phyloP scores from a whole-genome alignment of 2,888 invertebrate species.

The Pristionchus fissidentatus region DNA sequence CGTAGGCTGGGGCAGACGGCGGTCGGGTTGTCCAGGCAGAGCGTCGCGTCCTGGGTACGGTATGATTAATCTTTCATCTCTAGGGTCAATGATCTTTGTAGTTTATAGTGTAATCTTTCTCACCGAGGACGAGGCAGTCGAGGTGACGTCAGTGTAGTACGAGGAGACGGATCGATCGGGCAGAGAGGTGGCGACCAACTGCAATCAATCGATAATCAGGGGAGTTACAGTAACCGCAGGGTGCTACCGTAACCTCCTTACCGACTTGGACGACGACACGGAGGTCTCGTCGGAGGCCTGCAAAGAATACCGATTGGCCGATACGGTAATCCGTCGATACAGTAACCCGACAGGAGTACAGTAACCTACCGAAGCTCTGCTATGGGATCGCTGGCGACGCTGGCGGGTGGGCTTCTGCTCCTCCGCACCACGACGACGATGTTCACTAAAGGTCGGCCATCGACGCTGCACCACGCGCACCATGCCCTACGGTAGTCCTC shows the following conservation, averaged over 20 bases:
- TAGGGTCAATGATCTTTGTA: not conserved
- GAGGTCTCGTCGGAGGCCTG: not conserved
- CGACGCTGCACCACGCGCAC: not conserved
- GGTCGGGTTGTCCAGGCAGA: not conserved
- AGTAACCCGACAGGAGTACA: not conserved
- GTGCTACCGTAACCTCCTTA: slow-evolving; percentile 3
- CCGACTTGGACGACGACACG: slow-evolving; percentile 17
- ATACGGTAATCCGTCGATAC: too few relatives aligned
- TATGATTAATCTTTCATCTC: not conserved
- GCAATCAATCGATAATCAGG: not conserved
- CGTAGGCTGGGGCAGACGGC: not conserved
- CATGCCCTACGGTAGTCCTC: not conserved
- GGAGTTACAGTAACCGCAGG: too few relatives aligned
- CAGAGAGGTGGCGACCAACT: not conserved
- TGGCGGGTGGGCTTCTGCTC: not conserved
- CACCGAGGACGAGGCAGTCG: not conserved
- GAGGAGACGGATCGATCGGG: too few relatives aligned
- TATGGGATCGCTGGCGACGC: not conserved
- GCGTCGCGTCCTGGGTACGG: not conserved
- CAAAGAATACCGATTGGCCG: not conserved
- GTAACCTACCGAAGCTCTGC: not conserved
- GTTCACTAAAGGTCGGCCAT: not conserved
- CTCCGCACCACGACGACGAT: not conserved
- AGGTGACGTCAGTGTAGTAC: not conserved
- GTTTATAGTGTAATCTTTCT: not conserved